These are phyloP conservation scores for Falco punctatus DNA, from an alignment of 2,113 vertebrate species.

Conservation along the genomic window DNA sequence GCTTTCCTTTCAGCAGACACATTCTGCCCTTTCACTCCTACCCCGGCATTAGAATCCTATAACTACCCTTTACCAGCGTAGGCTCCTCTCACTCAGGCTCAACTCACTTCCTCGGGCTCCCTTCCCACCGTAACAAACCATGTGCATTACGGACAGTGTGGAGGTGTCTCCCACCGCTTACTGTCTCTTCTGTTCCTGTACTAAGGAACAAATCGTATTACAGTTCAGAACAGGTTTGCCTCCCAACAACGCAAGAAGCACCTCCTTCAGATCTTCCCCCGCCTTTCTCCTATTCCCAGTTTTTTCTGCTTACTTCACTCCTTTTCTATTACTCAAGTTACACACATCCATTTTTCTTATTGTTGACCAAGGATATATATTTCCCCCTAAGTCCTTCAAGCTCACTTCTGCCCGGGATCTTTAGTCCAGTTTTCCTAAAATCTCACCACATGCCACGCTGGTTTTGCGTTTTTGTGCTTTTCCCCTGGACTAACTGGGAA, in stretches of 20 bases:
- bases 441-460: background rate
- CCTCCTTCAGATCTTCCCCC: background rate
- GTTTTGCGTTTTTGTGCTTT: background rate
- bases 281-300: background rate
- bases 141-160: rapidly evolving
- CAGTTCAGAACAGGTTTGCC: background rate
- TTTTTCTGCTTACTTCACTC: background rate
- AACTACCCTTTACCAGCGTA: background rate
- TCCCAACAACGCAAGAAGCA: background rate
- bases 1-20: background rate
- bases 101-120: background rate
- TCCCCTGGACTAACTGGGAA: background rate
- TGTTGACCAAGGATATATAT: background rate
- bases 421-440: background rate
- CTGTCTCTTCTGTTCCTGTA: background rate
- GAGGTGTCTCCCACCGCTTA: background rate
- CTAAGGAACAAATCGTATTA: background rate
- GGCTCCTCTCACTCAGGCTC: background rate
- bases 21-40: background rate
- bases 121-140: background rate
- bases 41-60: background rate
- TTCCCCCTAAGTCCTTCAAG: background rate
- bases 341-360: background rate
- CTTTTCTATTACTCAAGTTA: background rate
- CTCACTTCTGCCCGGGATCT: background rate